These are phyloP conservation scores for Ichneumon xanthorius DNA, from an alignment of 2,888 invertebrate genomes.

Conservation along the genomic window DNA sequence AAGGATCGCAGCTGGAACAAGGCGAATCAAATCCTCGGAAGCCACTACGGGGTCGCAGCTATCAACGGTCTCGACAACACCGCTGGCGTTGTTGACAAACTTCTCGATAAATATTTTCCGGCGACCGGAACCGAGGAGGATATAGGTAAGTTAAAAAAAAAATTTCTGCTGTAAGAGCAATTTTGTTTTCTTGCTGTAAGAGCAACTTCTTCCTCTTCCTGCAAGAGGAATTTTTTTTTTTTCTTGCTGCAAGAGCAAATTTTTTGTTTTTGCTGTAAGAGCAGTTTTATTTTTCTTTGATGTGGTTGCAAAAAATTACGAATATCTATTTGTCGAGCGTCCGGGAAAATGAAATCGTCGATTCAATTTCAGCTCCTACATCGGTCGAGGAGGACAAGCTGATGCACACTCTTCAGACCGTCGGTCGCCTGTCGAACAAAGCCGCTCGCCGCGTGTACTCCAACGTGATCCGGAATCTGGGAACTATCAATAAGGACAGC, in stretches of 20 bases:
- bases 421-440: slow-evolving; percentile 90
- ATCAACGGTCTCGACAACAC: slow-evolving; percentile 89
- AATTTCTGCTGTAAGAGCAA: too few species aligned
- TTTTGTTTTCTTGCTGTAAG: too few species aligned
- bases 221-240: too few species aligned
- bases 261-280: background rate
- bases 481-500: slow-evolving; percentile 80
- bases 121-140: slow-evolving; percentile 86
- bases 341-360: background rate
- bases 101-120: slow-evolving; percentile 91
- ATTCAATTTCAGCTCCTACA: slow-evolving; percentile 85
- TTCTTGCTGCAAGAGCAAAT: too few species aligned
- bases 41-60: slow-evolving; percentile 89
- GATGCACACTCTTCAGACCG: slow-evolving; percentile 90
- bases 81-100: slow-evolving; percentile 89
- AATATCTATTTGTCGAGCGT: background rate
- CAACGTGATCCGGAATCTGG: slow-evolving; percentile 88
- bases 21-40: slow-evolving; percentile 89
- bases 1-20: slow-evolving; percentile 91
- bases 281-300: too few species aligned
- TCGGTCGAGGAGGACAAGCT: slow-evolving; percentile 88
- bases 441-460: slow-evolving; percentile 90
- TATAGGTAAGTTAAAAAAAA: slow-evolving; percentile 78
- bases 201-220: too few species aligned
- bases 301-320: too few species aligned